phyloP scores from a whole-genome alignment of 2,113 vertebrate genomes.

The Pseudopodoces humilis region DNA sequence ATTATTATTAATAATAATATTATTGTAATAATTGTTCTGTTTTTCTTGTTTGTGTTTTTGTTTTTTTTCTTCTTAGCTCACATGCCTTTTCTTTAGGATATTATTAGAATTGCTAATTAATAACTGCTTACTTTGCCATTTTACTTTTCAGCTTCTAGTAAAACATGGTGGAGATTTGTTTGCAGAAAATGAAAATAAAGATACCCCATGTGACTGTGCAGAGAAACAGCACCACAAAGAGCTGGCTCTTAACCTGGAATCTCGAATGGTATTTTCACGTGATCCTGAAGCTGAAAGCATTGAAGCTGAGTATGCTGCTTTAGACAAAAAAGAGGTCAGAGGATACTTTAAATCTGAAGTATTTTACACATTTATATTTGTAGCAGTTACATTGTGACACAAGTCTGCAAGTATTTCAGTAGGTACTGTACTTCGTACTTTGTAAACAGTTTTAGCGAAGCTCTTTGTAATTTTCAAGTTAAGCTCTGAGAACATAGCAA shows the following conservation, averaged over 20 bases:
- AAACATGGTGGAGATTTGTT: slow-evolving; percentile 92
- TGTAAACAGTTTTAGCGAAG: background rate
- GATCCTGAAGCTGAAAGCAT: slow-evolving; percentile 93
- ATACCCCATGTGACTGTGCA: slow-evolving; percentile 98
- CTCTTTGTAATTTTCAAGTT: background rate
- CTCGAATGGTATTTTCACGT: slow-evolving; percentile 97
- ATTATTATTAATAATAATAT: background rate
- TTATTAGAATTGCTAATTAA: background rate
- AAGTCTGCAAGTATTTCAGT: background rate
- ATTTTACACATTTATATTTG: background rate
- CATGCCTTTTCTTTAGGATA: background rate
- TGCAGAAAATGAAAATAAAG: slow-evolving; percentile 96
- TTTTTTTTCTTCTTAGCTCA: background rate
- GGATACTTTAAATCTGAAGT: background rate
- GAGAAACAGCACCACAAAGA: slow-evolving; percentile 98
- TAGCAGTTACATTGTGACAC: background rate
- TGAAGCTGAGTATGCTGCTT: slow-evolving; percentile 95
- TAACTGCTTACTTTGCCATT: slow-evolving; percentile 1
- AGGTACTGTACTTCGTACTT: background rate
- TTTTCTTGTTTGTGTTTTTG: background rate
- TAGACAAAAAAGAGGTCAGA: slow-evolving; percentile 93
- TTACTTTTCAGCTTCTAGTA: slow-evolving; percentile 83
- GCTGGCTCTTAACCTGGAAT: slow-evolving; percentile 95
- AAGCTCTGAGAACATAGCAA: background rate
- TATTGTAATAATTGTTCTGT: background rate